A percentile compares a stretch with the other conserved stretches of the same genome.
phyloP scores from a whole-genome alignment of 2,797 vertebrate genomes.

The Nannoperca obscura region DNA sequence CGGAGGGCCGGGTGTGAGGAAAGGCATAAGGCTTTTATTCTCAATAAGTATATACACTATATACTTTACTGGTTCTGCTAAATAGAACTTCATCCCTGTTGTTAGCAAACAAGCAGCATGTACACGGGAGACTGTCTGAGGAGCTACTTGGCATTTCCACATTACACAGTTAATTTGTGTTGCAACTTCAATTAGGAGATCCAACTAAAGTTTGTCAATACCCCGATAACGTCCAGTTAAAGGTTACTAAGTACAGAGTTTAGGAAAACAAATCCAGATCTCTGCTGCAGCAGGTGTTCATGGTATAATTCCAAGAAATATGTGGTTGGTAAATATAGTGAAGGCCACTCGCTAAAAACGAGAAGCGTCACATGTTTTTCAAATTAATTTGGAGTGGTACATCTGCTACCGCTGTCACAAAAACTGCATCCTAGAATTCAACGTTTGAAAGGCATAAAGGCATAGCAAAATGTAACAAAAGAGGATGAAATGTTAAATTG shows the following conservation, averaged over 20 bases:
- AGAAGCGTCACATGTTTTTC: not conserved
- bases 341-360: not conserved
- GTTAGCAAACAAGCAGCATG: conserved; percentile 73
- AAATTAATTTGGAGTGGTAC: not conserved
- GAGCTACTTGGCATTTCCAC: conserved; percentile 62
- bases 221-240: conserved; percentile 56
- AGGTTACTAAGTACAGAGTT: conserved; percentile 54
- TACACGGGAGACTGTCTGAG: conserved; percentile 44
- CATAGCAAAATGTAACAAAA: not conserved
- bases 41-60: conserved; percentile 88
- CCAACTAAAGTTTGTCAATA: conserved; percentile 64
- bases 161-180: conserved; percentile 65
- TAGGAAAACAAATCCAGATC: conserved; percentile 43
- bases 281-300: conserved; percentile 11
- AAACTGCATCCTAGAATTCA: not conserved
- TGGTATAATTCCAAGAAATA: not conserved
- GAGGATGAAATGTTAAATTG: not conserved
- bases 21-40: conserved; percentile 86
- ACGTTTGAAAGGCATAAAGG: not conserved
- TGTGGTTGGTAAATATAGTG: conserved; percentile 17
- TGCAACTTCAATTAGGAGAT: conserved; percentile 63
- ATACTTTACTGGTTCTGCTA: conserved; percentile 54
- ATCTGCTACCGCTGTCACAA: not conserved
- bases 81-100: conserved; percentile 71
- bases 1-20: conserved; percentile 52